Percentiles rank a stretch among this genome's conserved stretches.
phyloP scores from a whole-genome alignment of 2,113 vertebrate species.

The Nibea coibor region DNA sequence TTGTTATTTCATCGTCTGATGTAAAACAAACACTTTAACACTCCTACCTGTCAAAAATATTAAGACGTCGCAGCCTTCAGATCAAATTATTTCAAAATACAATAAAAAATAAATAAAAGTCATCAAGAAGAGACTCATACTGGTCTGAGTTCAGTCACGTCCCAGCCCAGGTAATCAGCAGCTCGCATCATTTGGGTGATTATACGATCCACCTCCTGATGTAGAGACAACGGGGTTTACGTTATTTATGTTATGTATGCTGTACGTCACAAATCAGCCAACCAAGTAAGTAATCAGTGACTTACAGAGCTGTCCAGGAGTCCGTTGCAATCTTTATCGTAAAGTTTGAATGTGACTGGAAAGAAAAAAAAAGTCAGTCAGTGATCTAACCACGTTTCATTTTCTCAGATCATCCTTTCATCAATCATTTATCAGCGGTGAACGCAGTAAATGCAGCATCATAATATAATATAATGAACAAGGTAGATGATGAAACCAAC shows the following conservation, averaged over 20 bases:
- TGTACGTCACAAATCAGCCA: not conserved
- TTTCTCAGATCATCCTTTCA: not conserved
- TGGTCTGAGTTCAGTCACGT: slow-evolving; percentile 92
- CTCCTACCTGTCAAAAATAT: not conserved
- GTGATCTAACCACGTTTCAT: not conserved
- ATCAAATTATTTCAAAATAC: not conserved
- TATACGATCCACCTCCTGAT: slow-evolving; percentile 93
- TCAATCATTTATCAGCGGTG: not conserved
- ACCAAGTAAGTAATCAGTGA: not conserved
- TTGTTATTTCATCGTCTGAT: not conserved
- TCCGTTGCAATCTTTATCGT: slow-evolving; percentile 93
- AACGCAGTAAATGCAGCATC: not conserved
- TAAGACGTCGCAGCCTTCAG: not conserved
- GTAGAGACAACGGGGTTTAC: slow-evolving; percentile 27
- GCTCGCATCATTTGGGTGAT: slow-evolving; percentile 95
- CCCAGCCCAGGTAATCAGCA: slow-evolving; percentile 95
- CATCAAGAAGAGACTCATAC: slow-evolving; percentile 76
- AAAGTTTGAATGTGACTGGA: slow-evolving; percentile 93
- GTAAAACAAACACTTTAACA: not conserved
- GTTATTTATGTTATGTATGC: not conserved
- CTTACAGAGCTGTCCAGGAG: slow-evolving; percentile 93
- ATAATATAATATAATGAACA: not conserved
- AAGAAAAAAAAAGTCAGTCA: slow-evolving; percentile 38
- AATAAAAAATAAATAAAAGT: not conserved
- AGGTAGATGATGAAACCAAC: slow-evolving; percentile 78